These are phyloP conservation scores for Enteromius radiatus DNA, from an alignment of 2,797 vertebrate genomes.

Conservation along the genomic window DNA sequence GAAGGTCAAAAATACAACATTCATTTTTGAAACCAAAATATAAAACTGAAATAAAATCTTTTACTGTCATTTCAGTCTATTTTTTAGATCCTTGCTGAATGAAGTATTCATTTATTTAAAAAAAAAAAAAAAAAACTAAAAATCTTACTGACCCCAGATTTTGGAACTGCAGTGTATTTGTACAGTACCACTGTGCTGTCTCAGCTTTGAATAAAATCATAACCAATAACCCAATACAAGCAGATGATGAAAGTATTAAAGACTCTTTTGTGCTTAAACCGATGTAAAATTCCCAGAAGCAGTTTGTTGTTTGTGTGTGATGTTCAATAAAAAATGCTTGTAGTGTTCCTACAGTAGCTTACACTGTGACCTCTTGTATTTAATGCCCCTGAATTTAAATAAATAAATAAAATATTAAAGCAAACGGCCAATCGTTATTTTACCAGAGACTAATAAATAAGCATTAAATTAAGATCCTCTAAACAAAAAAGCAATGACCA, in stretches of 20 bases:
- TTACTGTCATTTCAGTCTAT: not conserved
- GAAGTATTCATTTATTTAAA: not conserved
- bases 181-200: conserved; percentile 1
- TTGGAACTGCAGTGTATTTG: conserved; percentile 12
- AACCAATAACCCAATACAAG: conserved; percentile 22
- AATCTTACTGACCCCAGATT: not conserved
- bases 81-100: not conserved
- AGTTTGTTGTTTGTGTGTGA: conserved; percentile 35
- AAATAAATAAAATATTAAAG: conserved; percentile 41
- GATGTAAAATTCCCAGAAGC: not conserved
- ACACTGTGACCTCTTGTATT: conserved; percentile 48
- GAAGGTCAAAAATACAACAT: not conserved
- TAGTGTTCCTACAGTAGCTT: conserved; percentile 23
- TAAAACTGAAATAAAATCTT: not conserved
- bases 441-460: conserved; percentile 45
- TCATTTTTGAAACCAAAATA: not conserved
- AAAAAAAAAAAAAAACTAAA: not conserved
- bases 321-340: conserved; percentile 25
- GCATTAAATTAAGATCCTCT: conserved; percentile 27
- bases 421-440: not conserved
- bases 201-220: conserved; percentile 2
- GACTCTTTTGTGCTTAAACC: conserved; percentile 15
- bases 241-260: conserved; percentile 34
- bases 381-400: conserved; percentile 49
- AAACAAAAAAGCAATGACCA: conserved; percentile 41